Percentiles rank a stretch among this genome's conserved stretches.
phyloP scores from a whole-genome alignment of 2,888 invertebrate species.

The Drosophila conformis region DNA sequence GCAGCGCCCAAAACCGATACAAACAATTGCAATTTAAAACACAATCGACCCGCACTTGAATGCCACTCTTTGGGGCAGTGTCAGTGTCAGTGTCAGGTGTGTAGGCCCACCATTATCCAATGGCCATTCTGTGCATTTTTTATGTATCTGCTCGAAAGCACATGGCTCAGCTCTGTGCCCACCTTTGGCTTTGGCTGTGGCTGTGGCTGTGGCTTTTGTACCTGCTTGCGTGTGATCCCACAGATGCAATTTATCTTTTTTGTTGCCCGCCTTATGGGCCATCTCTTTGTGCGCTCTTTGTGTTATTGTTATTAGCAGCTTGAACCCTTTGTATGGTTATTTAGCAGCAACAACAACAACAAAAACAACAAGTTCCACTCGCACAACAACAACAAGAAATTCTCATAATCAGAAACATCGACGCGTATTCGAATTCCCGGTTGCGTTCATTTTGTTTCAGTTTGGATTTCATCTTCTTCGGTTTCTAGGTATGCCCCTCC shows the following conservation, averaged over 20 bases:
- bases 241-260: conserved; percentile 83
- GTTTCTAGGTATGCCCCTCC: conserved; percentile 47
- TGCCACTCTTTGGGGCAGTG: not conserved
- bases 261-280: conserved; percentile 81
- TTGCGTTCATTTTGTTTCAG: conserved; percentile 56
- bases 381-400: not conserved
- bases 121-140: conserved; percentile 74
- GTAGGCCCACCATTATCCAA: conserved; percentile 12
- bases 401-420: conserved; percentile 23
- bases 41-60: conserved; percentile 37
- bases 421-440: conserved; percentile 62
- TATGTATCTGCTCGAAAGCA: conserved; percentile 42
- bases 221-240: conserved; percentile 71
- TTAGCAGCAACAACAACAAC: conserved; percentile 32
- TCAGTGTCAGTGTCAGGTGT: not conserved
- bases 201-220: conserved; percentile 19
- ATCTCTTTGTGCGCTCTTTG: conserved; percentile 64
- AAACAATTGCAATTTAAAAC: conserved; percentile 23
- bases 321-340: conserved; percentile 58
- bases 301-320: conserved; percentile 67
- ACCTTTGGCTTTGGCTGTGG: conserved; percentile 7
- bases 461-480: conserved; percentile 25
- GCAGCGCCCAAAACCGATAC: not conserved
- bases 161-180: not conserved
- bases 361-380: conserved; percentile 1